Evolutionary conservation across 2,888 invertebrate genomes (phyloP).

Genomic region (Eupsilia transversa): DNA sequence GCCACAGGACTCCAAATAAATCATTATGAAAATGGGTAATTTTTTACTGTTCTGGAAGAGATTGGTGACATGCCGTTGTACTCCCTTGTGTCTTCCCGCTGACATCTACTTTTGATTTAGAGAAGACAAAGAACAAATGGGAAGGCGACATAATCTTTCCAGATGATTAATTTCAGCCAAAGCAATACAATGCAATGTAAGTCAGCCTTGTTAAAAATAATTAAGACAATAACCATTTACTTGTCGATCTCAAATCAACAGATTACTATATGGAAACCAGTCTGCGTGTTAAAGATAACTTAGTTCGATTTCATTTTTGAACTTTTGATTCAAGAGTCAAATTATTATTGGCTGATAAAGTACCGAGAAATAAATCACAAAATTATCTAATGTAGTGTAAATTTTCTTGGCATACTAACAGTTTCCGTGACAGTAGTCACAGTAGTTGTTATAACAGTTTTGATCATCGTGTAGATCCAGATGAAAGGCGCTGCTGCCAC

Average conservation of each 20-base stretch:
- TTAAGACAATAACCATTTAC: not conserved
- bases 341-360: not conserved
- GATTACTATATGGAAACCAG: not conserved
- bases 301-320: not conserved
- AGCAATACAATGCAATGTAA: not conserved
- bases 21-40: not conserved
- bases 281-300: not conserved
- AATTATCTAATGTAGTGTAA: not conserved
- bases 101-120: not conserved
- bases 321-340: not conserved
- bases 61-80: not conserved
- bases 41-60: not conserved
- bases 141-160: not conserved
- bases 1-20: not conserved
- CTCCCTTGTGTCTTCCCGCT: not conserved
- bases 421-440: conserved; percentile 87
- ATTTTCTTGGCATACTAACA: conserved; percentile 71
- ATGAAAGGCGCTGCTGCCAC: conserved; percentile 80
- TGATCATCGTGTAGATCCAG: conserved; percentile 82
- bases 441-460: conserved; percentile 81
- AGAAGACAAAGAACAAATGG: not conserved
- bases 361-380: not conserved
- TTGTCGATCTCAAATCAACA: not conserved
- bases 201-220: not conserved
- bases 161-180: not conserved